Evolutionary conservation across 92 coral and sea anemone species (phyloP), one percentile per base, ranked within the genome.

Genomic region (Epizoanthus ramosus): DNA sequence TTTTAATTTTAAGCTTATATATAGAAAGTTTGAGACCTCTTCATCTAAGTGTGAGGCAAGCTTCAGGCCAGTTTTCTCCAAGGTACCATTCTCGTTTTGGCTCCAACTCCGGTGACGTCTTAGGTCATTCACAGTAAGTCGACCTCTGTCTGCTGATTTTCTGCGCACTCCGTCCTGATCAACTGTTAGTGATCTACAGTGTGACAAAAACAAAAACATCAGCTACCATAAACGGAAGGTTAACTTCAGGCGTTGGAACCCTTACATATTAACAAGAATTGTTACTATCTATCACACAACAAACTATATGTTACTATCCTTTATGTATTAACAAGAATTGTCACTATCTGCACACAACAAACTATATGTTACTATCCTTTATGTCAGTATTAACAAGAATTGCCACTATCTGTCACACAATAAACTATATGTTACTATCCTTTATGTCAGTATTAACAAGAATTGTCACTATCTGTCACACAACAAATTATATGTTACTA

Each of bases 1-100:
- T 17, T 52, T 31, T 16, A 50, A 47, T 65, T 12, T 37, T 37
- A 16, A 16, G 15, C 56, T 23, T 54, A 54, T 22, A 68, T 54
- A 54, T 22, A 68, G 17, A 53, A 73, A 33, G 15, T 73, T 72
- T 60, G 31, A 61, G 71, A 77, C 82, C 82, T 77, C 82, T 15
- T 77, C 82, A 5, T 77, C 70, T 18, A 69, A 77, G 43, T 77
- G 71, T 22, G 82, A 77, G 16, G 82, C 82, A 39, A 77, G 82
- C 47, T 61, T 77, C 24, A 28, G 82, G 50, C 82, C 82, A 4
- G 82, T 77, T 77, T 77, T 63, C 57, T 77, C 82, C 71, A 77
- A 47, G 56, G 45, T 24, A 16, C 57, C 52, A n/a, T 63, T 63
- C 18, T 61, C 58, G 18, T 77, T 77, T 25, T 60, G 70, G 50